Conservation (phyloP, 2,113 vertebrate species). For the Ia io region DNA sequence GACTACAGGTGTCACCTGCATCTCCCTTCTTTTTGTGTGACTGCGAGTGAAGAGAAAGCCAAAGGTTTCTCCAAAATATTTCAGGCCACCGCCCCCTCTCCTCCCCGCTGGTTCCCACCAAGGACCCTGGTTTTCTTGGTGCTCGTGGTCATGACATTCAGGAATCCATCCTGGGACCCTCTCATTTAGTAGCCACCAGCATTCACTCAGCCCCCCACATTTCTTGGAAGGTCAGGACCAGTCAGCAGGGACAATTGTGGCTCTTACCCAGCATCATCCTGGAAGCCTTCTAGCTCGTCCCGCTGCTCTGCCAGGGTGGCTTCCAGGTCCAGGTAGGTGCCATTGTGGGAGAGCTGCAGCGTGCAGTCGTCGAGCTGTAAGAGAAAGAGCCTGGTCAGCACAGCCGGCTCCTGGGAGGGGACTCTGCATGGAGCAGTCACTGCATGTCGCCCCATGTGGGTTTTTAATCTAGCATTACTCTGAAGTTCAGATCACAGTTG, state of each 20-base stretch:
- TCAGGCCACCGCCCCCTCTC: background rate
- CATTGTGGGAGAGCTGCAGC: slow-evolving; percentile 95
- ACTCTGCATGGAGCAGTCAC: background rate
- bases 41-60: background rate
- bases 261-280: slow-evolving; percentile 95
- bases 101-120: background rate
- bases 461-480: background rate
- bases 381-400: slow-evolving; percentile 39
- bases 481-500: background rate
- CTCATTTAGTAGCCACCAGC: background rate
- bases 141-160: background rate
- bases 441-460: background rate
- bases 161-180: background rate
- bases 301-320: slow-evolving; percentile 94
- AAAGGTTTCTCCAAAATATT: background rate
- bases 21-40: background rate
- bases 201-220: accelerated
- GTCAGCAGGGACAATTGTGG: background rate
- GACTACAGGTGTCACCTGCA: background rate
- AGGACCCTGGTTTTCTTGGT: background rate
- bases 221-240: background rate
- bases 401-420: background rate
- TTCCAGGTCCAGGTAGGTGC: slow-evolving; percentile 97
- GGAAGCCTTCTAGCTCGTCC: slow-evolving; percentile 96
- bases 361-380: slow-evolving; percentile 95